Percentiles rank a stretch among this genome's conserved stretches.
phyloP scores from a whole-genome alignment of 2,113 vertebrate species.

The Triplophysa dalaica region DNA sequence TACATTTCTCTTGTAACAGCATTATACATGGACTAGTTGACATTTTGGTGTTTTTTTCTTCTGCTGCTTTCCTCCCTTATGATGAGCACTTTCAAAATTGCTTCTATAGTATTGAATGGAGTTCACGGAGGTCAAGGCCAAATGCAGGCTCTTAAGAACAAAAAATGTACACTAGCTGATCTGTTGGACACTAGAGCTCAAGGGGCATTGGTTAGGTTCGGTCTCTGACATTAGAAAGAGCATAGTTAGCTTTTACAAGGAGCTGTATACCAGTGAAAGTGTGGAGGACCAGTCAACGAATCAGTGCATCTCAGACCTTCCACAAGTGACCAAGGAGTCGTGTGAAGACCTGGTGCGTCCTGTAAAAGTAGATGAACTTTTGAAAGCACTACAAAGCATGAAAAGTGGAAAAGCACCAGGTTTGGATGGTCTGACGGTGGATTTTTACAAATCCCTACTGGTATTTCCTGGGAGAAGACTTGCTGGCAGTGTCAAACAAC shows the following conservation, averaged over 20 bases:
- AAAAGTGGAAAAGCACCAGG: background rate
- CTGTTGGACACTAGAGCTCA: background rate
- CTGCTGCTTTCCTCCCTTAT: background rate
- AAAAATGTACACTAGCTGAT: constrained; percentile 1
- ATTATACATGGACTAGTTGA: no score
- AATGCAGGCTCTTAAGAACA: background rate
- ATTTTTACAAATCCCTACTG: background rate
- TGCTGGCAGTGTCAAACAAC: no score
- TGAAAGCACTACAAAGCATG: background rate
- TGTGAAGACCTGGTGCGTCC: background rate
- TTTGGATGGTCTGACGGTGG: background rate
- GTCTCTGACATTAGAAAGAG: background rate
- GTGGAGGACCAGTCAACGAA: background rate
- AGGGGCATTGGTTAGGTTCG: background rate
- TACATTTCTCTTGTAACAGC: no score
- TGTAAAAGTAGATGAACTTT: background rate
- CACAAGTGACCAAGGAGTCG: background rate
- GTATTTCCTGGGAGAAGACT: background rate
- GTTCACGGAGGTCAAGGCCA: no score
- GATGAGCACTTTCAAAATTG: no score
- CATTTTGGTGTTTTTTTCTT: background rate
- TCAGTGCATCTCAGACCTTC: background rate
- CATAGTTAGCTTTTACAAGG: background rate
- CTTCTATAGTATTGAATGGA: no score
- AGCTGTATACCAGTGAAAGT: background rate